These are phyloP conservation scores for Acrocephalus scirpaceus DNA, from an alignment of 2,797 vertebrate genomes.

Conservation along the genomic window DNA sequence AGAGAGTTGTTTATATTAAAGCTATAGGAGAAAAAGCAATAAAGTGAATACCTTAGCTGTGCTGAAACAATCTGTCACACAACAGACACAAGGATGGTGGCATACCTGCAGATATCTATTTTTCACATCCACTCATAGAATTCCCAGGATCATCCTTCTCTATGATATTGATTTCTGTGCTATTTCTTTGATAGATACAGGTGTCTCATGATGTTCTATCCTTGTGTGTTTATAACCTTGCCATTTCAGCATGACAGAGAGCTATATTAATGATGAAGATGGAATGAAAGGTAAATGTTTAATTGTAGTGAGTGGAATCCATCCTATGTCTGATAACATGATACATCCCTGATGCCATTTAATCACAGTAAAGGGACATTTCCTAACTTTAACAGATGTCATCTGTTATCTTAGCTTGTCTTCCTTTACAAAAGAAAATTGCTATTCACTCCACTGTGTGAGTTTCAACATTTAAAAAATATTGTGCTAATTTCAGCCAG, in stretches of 20 bases:
- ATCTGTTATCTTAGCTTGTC: neutral
- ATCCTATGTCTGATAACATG: neutral
- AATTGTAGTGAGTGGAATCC: neutral
- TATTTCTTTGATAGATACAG: neutral
- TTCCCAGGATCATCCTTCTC: neutral
- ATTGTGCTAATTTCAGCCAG: neutral
- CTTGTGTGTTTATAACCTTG: neutral
- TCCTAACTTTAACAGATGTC: neutral
- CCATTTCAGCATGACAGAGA: neutral
- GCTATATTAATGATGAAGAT: neutral
- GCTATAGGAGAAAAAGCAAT: slow-evolving; percentile 16
- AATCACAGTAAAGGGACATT: neutral
- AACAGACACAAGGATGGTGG: neutral
- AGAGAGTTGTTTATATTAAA: slow-evolving; percentile 22
- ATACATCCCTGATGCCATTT: neutral
- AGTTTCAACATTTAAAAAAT: neutral
- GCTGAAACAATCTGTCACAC: neutral
- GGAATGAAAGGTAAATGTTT: slow-evolving; percentile 5
- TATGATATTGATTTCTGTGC: neutral
- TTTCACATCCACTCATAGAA: neutral
- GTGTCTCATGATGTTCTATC: neutral
- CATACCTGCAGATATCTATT: neutral
- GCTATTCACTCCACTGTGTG: neutral
- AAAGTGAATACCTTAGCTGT: neutral
- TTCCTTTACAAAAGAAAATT: neutral